Base-by-base conservation (phyloP, 2,113 vertebrate genomes). In the Carassius gibelio region DNA sequence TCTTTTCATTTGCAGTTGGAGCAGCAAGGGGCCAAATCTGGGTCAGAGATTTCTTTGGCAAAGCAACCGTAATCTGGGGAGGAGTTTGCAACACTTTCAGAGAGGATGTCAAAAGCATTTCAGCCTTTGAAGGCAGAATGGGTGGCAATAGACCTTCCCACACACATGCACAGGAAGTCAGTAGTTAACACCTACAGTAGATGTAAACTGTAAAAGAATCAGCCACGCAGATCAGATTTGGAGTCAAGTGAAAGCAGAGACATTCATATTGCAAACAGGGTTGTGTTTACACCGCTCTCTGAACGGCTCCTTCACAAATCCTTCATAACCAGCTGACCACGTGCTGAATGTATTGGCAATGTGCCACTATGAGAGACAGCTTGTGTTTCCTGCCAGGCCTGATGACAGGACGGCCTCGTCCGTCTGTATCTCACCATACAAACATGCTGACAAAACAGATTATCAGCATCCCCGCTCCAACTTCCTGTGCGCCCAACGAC, bases 391-490 rank as follows among this genome's bases (percentile, higher is more conserved):
- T 85, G 81, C 66, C 42, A 84, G 82, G 82, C 61, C 68, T 48
- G 59, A 81, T 21, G 71, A 78, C 62, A 81, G 83, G 55, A 85
- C 38, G 4, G 59, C 68, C 55, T 82, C 42, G 64, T 86, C 81
- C 77, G 82, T 50, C 85, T 61, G 30, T 68, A 52, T 61, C 75
- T 38, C 62, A 21, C 78, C 45, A 72, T 45, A 55, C 82, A 86
- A 85, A 87, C 86, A 89, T 30, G 45, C 81, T 89, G 89, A 89
- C 81, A 86, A 85, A 84, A 83, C 64, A 88, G 77, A 84, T 88
- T 86, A 88, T 26, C 72, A 68, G 42, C 66, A 86, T 78, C 71
- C 74, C 11, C 55, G 80, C 42, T 87, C 64, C 81, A 14, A 14
- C 69, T 87, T 89, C 71, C 81, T 78, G 55, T 15, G 45, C 8